Percentiles rank a stretch among this genome's conserved stretches.
Evolutionary conservation across 2,113 vertebrate genomes (phyloP).

Genomic region (Motacilla tschutschensis): DNA sequence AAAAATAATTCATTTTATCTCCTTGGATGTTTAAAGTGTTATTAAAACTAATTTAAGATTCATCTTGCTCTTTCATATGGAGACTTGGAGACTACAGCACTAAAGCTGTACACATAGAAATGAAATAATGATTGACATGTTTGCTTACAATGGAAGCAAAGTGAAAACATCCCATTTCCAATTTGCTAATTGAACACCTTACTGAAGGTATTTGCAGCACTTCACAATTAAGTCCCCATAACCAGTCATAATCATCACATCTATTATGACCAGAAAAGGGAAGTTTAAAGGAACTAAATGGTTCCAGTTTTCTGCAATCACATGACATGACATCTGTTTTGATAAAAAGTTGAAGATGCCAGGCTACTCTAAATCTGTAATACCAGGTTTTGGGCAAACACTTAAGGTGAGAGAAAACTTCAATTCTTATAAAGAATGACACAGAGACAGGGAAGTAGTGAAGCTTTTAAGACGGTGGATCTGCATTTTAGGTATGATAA

Average conservation of each 20-base stretch:
- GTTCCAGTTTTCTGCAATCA: neutral
- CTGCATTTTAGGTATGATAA: rapidly evolving
- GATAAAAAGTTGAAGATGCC: neutral
- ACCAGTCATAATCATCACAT: neutral
- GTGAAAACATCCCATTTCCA: neutral
- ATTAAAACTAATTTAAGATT: neutral
- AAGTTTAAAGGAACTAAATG: neutral
- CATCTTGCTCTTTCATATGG: neutral
- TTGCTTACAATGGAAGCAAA: neutral
- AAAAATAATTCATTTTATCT: neutral
- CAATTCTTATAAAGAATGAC: neutral
- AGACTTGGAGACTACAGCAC: neutral
- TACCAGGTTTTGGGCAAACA: neutral
- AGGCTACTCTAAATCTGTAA: neutral
- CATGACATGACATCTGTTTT: neutral
- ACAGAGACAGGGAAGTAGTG: neutral
- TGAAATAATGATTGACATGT: neutral
- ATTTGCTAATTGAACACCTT: neutral
- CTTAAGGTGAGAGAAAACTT: neutral
- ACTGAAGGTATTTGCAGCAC: neutral
- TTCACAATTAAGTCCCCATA: neutral
- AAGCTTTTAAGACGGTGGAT: neutral
- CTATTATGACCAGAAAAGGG: neutral
- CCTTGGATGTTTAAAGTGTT: neutral
- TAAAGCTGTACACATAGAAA: neutral